Conservation (phyloP, 2,888 invertebrate species). For the Limnephilus lunatus region DNA sequence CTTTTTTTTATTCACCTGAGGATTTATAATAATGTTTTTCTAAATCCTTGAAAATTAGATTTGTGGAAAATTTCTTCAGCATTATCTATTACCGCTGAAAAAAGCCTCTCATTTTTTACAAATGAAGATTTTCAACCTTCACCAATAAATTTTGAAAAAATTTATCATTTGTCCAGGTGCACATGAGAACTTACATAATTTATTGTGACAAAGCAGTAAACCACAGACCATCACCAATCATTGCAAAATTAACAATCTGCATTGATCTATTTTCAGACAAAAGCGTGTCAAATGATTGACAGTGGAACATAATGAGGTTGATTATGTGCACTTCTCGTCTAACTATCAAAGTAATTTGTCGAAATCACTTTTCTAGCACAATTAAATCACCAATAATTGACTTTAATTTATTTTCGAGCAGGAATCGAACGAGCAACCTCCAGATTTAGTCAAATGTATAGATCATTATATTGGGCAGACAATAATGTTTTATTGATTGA, state of each 20-base stretch:
- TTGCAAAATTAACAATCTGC: slow-evolving; percentile 2
- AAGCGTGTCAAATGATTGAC: neutral
- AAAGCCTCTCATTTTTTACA: neutral
- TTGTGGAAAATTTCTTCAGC: no score
- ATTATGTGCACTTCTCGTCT: neutral
- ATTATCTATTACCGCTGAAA: neutral
- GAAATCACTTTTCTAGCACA: neutral
- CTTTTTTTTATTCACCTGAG: neutral
- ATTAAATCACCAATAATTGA: neutral
- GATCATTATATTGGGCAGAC: neutral
- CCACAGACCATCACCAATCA: neutral
- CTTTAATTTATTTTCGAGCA: neutral
- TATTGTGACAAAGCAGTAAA: neutral
- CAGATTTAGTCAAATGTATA: neutral
- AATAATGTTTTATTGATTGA: slow-evolving; percentile 18
- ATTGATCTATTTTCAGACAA: neutral
- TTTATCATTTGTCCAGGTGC: neutral
- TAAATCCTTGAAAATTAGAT: neutral
- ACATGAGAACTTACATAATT: neutral
- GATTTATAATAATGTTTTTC: neutral
- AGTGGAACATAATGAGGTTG: neutral
- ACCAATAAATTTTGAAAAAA: neutral
- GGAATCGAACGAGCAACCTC: neutral
- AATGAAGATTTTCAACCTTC: neutral
- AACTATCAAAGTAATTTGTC: neutral